Base-by-base conservation (phyloP, 2,113 vertebrate genomes). In the Beaufortia kweichowensis region DNA sequence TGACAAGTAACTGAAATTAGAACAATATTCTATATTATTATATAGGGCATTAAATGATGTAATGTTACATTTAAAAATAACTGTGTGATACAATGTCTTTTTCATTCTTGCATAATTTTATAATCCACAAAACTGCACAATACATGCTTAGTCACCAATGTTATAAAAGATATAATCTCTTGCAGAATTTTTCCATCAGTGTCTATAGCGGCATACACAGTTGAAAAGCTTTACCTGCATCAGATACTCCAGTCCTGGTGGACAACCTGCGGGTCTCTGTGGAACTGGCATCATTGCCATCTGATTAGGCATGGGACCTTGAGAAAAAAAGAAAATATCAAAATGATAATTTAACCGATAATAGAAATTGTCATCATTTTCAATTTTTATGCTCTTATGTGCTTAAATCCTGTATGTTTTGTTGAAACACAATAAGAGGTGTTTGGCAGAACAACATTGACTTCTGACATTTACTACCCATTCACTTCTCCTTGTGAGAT, bases 171-270 rank as follows among this genome's bases (percentile, higher is more conserved):
- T 72, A 53, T 7, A 1, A 75, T 62, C 76, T 8, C 39, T 50
- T 48, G 19, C 6, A 6, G 4, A 6, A 5, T 21, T 46, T 66
- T 75, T 78, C 72, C 59, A 48, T 26, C 53, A 19, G 2, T 14
- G 55, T 8, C 23, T n/a, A 7, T 3, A 48, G 9, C 48, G 29
- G 4, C 10, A 50, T 19, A 50, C 17, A 48, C 8, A 39, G 3
- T 11, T 35, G 24, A 35, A 11, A 56, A 57, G 14, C 57, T 68
- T 59, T 61, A 86, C 85, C 83, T 84, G 84, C 2, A 69, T 75
- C 64, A 88, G 71, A 60, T 89, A 89, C 65, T 89, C 86, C 17
- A 89, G 85, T 35, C 86, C 87, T 3, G 83, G 82, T 6, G 87
- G 87, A 66, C 85, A 89, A 68, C 78, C 79, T 1, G n/a, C 11